Percentiles rank a stretch among this genome's conserved stretches.
Conservation (phyloP, 1,140 invertebrate genomes). For the Yoshiicerus persimilis region DNA sequence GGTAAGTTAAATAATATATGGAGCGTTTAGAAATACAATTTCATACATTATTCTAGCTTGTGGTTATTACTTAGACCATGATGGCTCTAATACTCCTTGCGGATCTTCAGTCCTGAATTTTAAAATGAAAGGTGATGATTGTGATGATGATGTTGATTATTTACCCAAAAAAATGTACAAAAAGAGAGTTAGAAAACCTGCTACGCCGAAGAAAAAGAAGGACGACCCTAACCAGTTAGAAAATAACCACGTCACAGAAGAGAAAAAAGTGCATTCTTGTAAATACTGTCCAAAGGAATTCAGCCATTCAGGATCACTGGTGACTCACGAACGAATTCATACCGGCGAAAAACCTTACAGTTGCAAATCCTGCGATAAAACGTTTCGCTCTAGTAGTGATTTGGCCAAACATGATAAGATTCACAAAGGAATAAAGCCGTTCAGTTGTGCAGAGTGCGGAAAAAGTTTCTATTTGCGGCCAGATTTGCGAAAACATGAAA, state of each 20-base stretch:
- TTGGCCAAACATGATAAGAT: background rate
- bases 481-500: background rate
- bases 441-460: background rate
- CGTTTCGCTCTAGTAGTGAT: background rate
- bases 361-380: background rate
- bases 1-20: background rate
- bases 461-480: background rate
- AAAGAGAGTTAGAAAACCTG: no score
- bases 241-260: no score
- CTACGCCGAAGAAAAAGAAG: no score
- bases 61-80: no score
- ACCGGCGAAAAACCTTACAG: background rate
- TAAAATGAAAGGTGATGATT: background rate
- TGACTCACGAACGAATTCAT: background rate
- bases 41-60: no score
- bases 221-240: no score
- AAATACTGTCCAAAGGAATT: background rate
- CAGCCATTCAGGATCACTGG: background rate
- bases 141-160: background rate
- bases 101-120: no score
- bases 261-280: background rate
- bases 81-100: no score
- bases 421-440: background rate
- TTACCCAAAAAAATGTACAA: no score
- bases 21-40: background rate